Percentiles rank a stretch among this genome's conserved stretches.
These are phyloP conservation scores for Otis tarda DNA, from an alignment of 2,113 vertebrate genomes.

Conservation along the genomic window DNA sequence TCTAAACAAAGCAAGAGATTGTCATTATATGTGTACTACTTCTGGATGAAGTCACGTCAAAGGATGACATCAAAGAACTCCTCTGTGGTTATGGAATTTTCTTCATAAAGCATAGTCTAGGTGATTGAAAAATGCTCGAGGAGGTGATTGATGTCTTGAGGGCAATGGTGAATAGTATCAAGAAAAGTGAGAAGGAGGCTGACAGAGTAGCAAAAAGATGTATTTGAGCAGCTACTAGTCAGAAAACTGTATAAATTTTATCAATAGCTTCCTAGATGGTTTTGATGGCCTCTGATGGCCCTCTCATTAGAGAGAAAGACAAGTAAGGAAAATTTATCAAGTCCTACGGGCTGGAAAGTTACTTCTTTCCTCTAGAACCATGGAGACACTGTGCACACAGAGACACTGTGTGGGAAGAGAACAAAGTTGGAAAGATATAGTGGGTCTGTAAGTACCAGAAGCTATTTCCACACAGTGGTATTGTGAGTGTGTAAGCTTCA, in stretches of 20 bases:
- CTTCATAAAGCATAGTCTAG: neutral
- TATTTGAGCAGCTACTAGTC: neutral
- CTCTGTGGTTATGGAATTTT: neutral
- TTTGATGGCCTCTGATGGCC: neutral
- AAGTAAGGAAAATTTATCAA: neutral
- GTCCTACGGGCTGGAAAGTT: neutral
- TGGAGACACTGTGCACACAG: neutral
- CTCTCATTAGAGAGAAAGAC: neutral
- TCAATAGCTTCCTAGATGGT: neutral
- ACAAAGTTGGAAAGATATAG: neutral
- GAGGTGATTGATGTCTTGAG: neutral
- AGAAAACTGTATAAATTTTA: neutral
- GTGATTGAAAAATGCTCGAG: neutral
- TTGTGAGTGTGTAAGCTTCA: neutral
- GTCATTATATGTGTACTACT: neutral
- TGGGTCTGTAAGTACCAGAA: neutral
- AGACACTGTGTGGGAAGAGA: neutral
- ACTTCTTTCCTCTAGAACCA: neutral
- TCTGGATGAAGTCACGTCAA: neutral
- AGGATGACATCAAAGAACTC: neutral
- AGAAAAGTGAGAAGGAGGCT: neutral
- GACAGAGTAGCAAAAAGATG: neutral
- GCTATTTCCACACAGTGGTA: neutral
- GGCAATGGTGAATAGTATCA: neutral
- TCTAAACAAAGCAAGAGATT: neutral